These are phyloP conservation scores for Galendromus occidentalis DNA, from an alignment of 1,140 invertebrate species.

Conservation along the genomic window DNA sequence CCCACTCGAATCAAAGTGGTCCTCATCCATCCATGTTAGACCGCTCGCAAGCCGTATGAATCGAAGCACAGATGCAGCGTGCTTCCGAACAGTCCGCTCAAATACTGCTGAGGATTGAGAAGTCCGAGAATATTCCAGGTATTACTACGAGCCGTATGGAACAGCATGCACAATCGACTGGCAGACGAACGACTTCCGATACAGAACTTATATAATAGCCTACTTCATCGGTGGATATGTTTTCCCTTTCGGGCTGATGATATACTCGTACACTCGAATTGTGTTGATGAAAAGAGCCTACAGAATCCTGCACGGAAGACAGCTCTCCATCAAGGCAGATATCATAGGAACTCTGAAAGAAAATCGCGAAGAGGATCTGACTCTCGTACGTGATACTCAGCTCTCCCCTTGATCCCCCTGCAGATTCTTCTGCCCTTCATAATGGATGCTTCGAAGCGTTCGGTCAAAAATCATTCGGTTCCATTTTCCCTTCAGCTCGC, in stretches of 20 bases:
- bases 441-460: too few species aligned
- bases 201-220: slow-evolving; percentile 18
- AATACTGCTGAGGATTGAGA: too few species aligned
- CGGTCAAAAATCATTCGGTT: neutral
- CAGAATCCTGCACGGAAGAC: neutral
- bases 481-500: slow-evolving; percentile 14
- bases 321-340: neutral
- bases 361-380: neutral
- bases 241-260: slow-evolving; percentile 16
- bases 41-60: too few species aligned
- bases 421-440: too few species aligned
- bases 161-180: slow-evolving; percentile 21
- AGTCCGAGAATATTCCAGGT: slow-evolving; percentile 10
- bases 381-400: neutral
- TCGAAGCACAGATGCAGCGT: too few species aligned
- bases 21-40: too few species aligned
- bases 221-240: slow-evolving; percentile 19
- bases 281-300: neutral
- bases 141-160: slow-evolving; percentile 17
- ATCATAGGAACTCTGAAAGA: slow-evolving; percentile 1
- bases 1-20: too few species aligned
- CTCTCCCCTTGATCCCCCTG: too few species aligned
- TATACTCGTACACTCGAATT: neutral
- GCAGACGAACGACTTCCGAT: slow-evolving; percentile 18
- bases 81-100: too few species aligned